Evolutionary conservation across 2,113 vertebrate species (phyloP).

Genomic region (Mastomys coucha): DNA sequence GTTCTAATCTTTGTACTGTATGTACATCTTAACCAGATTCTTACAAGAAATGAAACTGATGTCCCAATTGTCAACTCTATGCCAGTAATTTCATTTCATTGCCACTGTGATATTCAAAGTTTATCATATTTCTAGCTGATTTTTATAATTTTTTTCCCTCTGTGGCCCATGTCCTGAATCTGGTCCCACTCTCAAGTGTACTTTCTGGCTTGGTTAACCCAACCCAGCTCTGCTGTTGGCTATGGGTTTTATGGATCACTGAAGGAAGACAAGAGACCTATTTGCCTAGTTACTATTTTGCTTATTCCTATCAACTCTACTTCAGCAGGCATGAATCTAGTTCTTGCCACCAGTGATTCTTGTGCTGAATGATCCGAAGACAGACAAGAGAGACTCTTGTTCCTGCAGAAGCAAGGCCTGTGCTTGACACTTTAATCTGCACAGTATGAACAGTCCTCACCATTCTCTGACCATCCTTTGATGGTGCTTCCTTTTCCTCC

Average conservation of each 20-base stretch:
- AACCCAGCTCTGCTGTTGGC: not conserved
- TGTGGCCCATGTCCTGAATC: not conserved
- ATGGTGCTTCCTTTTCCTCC: constrained; percentile 74
- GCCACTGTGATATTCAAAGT: not conserved
- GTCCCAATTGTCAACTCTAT: not conserved
- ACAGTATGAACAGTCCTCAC: not conserved
- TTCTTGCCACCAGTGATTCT: not conserved
- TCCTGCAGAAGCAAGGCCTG: constrained; percentile 52
- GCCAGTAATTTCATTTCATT: not conserved
- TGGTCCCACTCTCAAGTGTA: not conserved
- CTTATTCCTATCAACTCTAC: not conserved
- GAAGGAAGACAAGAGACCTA: not conserved
- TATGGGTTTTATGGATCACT: not conserved
- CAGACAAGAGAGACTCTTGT: not conserved
- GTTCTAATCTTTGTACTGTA: not conserved
- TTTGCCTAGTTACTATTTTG: not conserved
- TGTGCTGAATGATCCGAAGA: not conserved
- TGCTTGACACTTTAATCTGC: not conserved
- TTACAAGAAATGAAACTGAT: constrained; percentile 54
- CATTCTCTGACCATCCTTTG: constrained; percentile 56
- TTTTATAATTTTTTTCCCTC: not conserved
- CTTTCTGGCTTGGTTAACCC: not conserved
- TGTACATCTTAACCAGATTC: not conserved
- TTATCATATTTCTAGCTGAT: not conserved
- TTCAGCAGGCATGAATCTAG: not conserved